phyloP scores from a whole-genome alignment of 2,888 invertebrate genomes.

The Drosophila prostipennis region DNA sequence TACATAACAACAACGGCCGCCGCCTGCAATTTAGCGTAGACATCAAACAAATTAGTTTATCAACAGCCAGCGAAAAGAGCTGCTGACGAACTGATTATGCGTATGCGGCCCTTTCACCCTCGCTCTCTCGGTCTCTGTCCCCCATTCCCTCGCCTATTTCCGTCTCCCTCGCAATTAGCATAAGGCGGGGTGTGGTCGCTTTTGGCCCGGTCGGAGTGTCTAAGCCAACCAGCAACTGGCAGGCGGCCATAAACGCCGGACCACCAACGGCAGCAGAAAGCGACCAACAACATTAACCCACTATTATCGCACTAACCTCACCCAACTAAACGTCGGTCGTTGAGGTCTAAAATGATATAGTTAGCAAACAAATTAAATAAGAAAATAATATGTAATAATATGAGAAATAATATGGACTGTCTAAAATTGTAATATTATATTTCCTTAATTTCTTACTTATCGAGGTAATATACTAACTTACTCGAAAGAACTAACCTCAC shows the following conservation, averaged over 20 bases:
- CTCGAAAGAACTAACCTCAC: too few species aligned
- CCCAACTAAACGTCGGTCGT: neutral
- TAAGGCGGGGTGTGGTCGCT: conserved; percentile 75
- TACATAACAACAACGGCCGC: conserved; percentile 34
- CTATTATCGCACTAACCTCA: conserved; percentile 28
- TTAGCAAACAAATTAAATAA: too few species aligned
- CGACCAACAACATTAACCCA: conserved; percentile 54
- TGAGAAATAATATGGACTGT: too few species aligned
- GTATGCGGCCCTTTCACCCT: conserved; percentile 53
- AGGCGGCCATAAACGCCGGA: conserved; percentile 73
- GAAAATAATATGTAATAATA: too few species aligned
- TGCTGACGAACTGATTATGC: conserved; percentile 74
- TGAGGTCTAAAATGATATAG: neutral
- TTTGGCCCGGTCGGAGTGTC: conserved; percentile 26
- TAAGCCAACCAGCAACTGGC: conserved; percentile 66
- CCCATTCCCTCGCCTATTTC: conserved; percentile 3
- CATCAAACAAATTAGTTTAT: conserved; percentile 80
- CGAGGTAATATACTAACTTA: too few species aligned
- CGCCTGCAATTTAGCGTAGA: conserved; percentile 59
- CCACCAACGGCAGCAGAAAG: conserved; percentile 69
- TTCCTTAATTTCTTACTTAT: too few species aligned
- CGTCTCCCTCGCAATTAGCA: conserved; percentile 75
- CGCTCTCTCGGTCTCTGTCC: neutral
- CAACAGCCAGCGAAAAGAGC: conserved; percentile 69
- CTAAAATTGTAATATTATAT: too few species aligned